These are phyloP conservation scores for Phylloscopus collybita DNA, from an alignment of 2,797 vertebrate species.

Conservation along the genomic window DNA sequence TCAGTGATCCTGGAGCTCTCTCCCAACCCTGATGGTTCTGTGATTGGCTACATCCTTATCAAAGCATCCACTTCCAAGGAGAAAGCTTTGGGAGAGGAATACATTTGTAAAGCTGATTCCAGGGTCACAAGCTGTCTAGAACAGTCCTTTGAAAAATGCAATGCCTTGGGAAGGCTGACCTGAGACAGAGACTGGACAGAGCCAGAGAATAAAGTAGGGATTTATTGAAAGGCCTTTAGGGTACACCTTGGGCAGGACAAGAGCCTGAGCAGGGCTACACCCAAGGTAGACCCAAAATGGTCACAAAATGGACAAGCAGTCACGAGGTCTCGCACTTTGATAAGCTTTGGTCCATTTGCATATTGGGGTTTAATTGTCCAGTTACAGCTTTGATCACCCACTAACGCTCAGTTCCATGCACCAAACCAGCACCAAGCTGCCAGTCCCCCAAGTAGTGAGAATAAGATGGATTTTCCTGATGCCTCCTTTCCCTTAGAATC, in stretches of 20 bases:
- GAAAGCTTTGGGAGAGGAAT: background rate
- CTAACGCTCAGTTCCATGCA: background rate
- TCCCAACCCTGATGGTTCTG: fast-evolving
- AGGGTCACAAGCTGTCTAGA: background rate
- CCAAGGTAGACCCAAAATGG: too few relatives aligned
- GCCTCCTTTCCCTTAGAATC: background rate
- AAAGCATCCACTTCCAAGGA: background rate
- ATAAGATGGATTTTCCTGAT: background rate
- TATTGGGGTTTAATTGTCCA: too few relatives aligned
- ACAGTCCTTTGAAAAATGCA: too few relatives aligned
- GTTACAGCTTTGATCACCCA: background rate
- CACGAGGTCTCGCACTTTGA: too few relatives aligned
- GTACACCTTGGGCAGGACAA: too few relatives aligned
- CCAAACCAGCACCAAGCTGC: background rate
- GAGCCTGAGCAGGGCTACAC: too few relatives aligned
- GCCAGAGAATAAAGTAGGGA: background rate
- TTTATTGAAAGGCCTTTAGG: too few relatives aligned
- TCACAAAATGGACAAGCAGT: too few relatives aligned
- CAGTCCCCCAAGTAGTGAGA: background rate
- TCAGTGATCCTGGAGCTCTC: background rate
- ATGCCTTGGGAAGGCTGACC: too few relatives aligned
- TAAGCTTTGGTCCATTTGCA: too few relatives aligned
- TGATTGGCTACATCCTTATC: background rate
- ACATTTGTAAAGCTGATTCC: background rate
- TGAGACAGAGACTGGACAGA: background rate